Conservation (phyloP, 1,140 invertebrate genomes). For the Ostrea edulis region DNA sequence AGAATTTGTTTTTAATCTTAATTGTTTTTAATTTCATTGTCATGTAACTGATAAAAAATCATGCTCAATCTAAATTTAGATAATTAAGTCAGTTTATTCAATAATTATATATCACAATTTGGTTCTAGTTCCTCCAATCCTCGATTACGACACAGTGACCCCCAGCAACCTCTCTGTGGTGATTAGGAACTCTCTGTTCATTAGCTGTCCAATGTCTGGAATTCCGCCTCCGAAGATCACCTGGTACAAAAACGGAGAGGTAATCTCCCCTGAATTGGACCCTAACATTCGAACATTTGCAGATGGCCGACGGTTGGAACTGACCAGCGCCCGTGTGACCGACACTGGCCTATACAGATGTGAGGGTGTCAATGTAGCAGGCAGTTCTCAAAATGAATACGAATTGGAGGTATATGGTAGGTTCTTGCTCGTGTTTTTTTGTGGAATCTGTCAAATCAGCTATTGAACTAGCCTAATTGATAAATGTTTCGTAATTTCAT, state of each 20-base stretch:
- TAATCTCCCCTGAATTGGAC: conserved; percentile 63
- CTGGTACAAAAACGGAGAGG: conserved; percentile 75
- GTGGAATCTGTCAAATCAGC: too few relatives aligned
- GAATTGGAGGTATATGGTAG: conserved; percentile 76
- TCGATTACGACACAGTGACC: conserved; percentile 62
- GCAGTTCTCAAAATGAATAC: conserved; percentile 68
- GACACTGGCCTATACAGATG: conserved; percentile 81
- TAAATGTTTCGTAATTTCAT: too few relatives aligned
- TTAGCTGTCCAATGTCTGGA: conserved; percentile 79
- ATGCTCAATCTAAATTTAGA: too few relatives aligned
- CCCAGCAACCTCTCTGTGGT: conserved; percentile 67
- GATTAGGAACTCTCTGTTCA: conserved; percentile 67
- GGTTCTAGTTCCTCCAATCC: conserved; percentile 69
- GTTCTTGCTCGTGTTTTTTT: background rate
- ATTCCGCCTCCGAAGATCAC: conserved; percentile 78
- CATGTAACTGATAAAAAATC: background rate
- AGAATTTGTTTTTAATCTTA: background rate
- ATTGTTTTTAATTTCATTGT: background rate
- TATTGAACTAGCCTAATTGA: too few relatives aligned
- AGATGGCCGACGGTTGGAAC: conserved; percentile 70
- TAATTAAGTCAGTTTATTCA: too few relatives aligned
- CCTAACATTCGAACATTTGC: conserved; percentile 64
- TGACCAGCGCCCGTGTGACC: conserved; percentile 68
- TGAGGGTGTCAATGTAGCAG: conserved; percentile 80
- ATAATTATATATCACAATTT: background rate